Evolutionary conservation across 2,113 vertebrate genomes (phyloP), one percentile per base, ranked within the genome.

Genomic region (Taxidea taxus): DNA sequence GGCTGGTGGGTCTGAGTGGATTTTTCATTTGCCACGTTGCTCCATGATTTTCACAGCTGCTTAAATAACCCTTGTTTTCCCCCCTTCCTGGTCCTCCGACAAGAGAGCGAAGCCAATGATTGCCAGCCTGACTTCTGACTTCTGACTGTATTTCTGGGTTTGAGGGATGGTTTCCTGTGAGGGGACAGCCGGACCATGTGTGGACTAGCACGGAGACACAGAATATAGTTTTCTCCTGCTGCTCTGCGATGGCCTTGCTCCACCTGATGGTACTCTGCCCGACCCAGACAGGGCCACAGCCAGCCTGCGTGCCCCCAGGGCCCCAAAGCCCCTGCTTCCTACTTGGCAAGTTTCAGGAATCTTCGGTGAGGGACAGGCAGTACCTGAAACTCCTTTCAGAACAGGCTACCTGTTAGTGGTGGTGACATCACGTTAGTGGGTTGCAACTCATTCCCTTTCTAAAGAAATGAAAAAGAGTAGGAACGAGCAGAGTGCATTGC

Each of bases 1-100:
- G 92, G 23, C 87, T 90, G 42, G 34, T 83, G 94, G 66, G 37
- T 93, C 90, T 58, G 81, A 90, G 84, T 88, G 66, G 81, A 72
- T 70, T 92, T 89, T 92, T 95, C 75, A 80, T 91, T 97, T 96
- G 84, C 90, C 80, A 85, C 56, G 44, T 83, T 75, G 49, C 64
- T 94, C 68, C 37, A 0, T 74, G 84, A 70, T 95, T 95, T 94
- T 87, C 95, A 94, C 56, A 93, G 91, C 64, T 89, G 70, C 90
- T 87, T 89, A 74, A 92, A 77, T 72, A 93, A 37, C 47, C 4
- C 44, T 66, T 11, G 6, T 49, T 42, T 51, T 23, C 37, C 7
- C 7, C 14, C 14, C 4, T 88, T 37, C 49, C 27, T 1, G 4
- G 7, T 62, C 72, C 58, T 95, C 70, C 5, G 6, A 82, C 11